phyloP scores from a whole-genome alignment of 2,113 vertebrate genomes.

The Gracilinanus agilis region DNA sequence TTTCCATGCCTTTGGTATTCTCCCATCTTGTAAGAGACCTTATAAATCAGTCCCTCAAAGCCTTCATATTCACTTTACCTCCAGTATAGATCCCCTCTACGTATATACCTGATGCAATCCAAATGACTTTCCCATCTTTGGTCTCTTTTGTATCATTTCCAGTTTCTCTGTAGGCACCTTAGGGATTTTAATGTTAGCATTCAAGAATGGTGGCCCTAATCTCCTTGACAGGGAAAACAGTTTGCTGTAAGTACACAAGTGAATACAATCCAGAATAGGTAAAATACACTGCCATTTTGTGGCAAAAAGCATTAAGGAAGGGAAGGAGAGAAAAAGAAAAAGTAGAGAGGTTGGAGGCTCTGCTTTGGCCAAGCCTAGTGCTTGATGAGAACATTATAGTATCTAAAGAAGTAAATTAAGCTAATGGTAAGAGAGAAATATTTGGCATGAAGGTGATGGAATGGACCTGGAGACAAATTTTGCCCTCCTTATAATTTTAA shows the following conservation, averaged over 20 bases:
- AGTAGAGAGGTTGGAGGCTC: background rate
- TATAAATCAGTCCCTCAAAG: background rate
- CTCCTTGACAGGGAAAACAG: background rate
- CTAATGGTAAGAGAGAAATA: background rate
- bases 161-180: background rate
- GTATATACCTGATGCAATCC: background rate
- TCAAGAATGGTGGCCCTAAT: background rate
- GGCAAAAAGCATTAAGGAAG: background rate
- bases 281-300: background rate
- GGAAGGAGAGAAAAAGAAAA: background rate
- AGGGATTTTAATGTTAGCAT: background rate
- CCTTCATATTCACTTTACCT: background rate
- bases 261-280: background rate
- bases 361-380: background rate
- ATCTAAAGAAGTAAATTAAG: background rate
- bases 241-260: background rate
- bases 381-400: background rate
- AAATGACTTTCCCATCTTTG: background rate
- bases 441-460: background rate
- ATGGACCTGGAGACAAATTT: background rate
- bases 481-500: background rate
- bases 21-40: background rate
- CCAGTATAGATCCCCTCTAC: background rate
- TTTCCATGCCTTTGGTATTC: background rate
- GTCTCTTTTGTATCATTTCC: background rate